Evolutionary conservation across 2,113 vertebrate genomes (phyloP).

Genomic region (Fulica atra): DNA sequence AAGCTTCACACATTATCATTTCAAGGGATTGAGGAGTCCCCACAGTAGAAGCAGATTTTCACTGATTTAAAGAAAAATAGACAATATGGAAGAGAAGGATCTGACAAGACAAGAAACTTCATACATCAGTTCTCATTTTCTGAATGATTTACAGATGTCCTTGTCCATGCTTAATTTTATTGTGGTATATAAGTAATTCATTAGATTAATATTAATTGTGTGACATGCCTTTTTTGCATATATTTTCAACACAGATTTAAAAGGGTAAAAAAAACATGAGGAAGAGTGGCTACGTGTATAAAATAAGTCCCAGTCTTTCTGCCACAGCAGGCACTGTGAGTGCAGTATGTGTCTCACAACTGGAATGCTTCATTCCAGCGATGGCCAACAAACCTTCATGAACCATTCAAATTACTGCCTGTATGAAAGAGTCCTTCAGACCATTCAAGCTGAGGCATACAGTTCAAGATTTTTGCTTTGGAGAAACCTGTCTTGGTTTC

Average conservation of each 20-base stretch:
- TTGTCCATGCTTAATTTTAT: background rate
- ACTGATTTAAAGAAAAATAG: background rate
- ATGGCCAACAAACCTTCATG: background rate
- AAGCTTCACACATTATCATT: constrained; percentile 19
- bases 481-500: background rate
- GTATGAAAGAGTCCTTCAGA: background rate
- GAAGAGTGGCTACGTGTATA: background rate
- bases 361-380: background rate
- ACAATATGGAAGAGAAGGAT: background rate
- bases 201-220: background rate
- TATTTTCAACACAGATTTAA: background rate
- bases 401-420: background rate
- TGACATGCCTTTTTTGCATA: background rate
- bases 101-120: background rate
- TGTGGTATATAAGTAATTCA: background rate
- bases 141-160: background rate
- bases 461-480: background rate
- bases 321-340: background rate
- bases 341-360: background rate
- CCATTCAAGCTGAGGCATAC: background rate
- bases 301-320: background rate
- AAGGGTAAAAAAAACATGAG: background rate
- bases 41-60: background rate
- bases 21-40: background rate
- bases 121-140: background rate